Evolutionary conservation across 2,888 invertebrate species (phyloP).

Genomic region (Girardia tigrina): DNA sequence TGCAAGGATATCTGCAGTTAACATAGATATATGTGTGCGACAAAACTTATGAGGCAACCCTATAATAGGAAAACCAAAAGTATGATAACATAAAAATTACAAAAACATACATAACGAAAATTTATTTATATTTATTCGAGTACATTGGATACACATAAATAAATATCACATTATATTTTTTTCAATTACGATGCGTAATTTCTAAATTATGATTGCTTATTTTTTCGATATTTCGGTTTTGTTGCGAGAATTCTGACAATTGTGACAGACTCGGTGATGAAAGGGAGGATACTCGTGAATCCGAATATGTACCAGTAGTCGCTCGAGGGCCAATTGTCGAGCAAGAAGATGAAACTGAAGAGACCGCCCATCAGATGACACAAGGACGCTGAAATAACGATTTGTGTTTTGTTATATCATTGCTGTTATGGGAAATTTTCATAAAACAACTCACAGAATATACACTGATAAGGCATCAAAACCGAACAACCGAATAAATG

Average conservation of each 20-base stretch:
- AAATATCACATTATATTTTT: too few species aligned
- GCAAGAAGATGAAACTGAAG: background rate
- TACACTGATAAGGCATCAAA: slow-evolving; percentile 6
- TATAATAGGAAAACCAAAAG: too few species aligned
- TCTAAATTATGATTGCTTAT: background rate
- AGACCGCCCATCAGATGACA: background rate
- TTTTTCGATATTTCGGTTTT: slow-evolving; percentile 5
- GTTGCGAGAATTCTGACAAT: background rate
- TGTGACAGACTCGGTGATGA: background rate
- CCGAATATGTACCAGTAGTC: slow-evolving; percentile 27
- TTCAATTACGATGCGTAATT: too few species aligned
- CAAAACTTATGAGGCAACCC: too few species aligned
- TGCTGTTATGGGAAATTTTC: too few species aligned
- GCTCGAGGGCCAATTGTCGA: background rate
- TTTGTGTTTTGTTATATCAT: too few species aligned
- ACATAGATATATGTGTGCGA: too few species aligned
- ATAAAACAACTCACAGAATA: background rate
- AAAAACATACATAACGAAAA: too few species aligned
- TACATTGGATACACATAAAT: too few species aligned
- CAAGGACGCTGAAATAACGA: background rate
- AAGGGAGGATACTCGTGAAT: background rate
- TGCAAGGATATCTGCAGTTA: too few species aligned
- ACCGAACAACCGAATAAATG: background rate
- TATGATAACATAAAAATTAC: too few species aligned
- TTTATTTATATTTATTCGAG: too few species aligned